These are phyloP conservation scores for Pocota personata DNA, from an alignment of 2,888 invertebrate species.

Conservation along the genomic window DNA sequence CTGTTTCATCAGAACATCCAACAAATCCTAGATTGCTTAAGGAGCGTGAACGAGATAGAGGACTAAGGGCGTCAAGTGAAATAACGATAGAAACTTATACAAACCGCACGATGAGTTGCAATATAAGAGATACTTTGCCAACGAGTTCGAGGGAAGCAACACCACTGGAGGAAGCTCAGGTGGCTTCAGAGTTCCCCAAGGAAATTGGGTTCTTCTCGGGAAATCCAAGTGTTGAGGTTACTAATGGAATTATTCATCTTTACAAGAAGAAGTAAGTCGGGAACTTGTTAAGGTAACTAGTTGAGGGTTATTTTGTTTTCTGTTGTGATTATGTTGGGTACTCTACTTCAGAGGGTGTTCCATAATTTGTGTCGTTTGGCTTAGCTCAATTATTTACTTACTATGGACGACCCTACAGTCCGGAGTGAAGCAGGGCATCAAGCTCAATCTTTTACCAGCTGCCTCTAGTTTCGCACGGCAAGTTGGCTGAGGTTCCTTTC, in stretches of 20 bases:
- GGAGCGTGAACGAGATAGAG: conserved; percentile 85
- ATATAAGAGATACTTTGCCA: conserved; percentile 84
- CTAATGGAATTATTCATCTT: conserved; percentile 97
- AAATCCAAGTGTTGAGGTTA: conserved; percentile 98
- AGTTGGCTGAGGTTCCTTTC: too few relatives aligned
- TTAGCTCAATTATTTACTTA: too few relatives aligned
- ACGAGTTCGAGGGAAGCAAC: conserved; percentile 86
- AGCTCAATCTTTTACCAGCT: too few relatives aligned
- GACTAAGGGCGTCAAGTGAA: conserved; percentile 87
- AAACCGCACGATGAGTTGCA: conserved; percentile 81
- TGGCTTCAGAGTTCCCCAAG: conserved; percentile 82
- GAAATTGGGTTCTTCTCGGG: conserved; percentile 95
- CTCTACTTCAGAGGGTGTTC: too few relatives aligned
- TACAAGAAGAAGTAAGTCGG: conserved; percentile 96
- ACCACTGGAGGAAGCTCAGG: conserved; percentile 79
- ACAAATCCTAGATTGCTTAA: conserved; percentile 80
- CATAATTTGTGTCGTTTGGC: too few relatives aligned
- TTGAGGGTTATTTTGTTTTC: neutral
- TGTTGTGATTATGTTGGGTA: neutral
- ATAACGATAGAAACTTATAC: conserved; percentile 92
- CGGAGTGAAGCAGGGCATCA: too few relatives aligned
- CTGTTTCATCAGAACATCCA: conserved; percentile 81
- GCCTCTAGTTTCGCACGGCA: too few relatives aligned
- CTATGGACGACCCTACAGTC: too few relatives aligned
- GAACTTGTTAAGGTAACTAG: too few relatives aligned